Percentiles rank a stretch among this genome's conserved stretches.
These are phyloP conservation scores for Periplaneta americana DNA, from an alignment of 1,140 invertebrate genomes.

Conservation along the genomic window DNA sequence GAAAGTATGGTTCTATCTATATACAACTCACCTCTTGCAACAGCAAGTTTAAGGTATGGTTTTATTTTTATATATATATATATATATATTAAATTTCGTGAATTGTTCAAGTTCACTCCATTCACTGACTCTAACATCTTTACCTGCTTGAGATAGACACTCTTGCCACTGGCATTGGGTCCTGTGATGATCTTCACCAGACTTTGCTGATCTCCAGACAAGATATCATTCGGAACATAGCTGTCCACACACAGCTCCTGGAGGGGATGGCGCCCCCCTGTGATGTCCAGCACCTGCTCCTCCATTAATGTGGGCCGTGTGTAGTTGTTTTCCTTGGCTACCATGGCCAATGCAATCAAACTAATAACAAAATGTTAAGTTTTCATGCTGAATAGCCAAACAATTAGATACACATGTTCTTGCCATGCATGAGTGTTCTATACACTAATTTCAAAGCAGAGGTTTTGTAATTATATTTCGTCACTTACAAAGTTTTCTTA, in stretches of 20 bases:
- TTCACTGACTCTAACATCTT: constrained; percentile 4
- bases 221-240: constrained; percentile 69
- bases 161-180: constrained; percentile 90
- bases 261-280: constrained; percentile 71
- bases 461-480: too few relatives aligned
- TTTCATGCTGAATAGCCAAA: background rate
- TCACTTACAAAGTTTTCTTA: too few relatives aligned
- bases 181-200: constrained; percentile 78
- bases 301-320: constrained; percentile 56
- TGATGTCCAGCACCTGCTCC: constrained; percentile 57
- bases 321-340: constrained; percentile 66
- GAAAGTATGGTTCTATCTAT: too few relatives aligned
- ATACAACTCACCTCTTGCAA: too few relatives aligned
- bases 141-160: constrained; percentile 83
- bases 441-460: background rate
- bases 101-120: too few relatives aligned
- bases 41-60: too few relatives aligned
- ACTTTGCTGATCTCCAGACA: constrained; percentile 45
- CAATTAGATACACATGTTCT: too few relatives aligned
- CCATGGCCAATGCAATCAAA: constrained; percentile 63
- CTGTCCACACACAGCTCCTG: constrained; percentile 57
- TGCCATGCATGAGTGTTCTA: too few relatives aligned
- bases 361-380: constrained; percentile 30
- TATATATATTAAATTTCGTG: too few relatives aligned
- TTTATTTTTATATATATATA: too few relatives aligned